Evolutionary conservation across 2,888 invertebrate genomes (phyloP), one percentile per base, ranked within the genome.

Genomic region (Eristalinus sepulchralis): DNA sequence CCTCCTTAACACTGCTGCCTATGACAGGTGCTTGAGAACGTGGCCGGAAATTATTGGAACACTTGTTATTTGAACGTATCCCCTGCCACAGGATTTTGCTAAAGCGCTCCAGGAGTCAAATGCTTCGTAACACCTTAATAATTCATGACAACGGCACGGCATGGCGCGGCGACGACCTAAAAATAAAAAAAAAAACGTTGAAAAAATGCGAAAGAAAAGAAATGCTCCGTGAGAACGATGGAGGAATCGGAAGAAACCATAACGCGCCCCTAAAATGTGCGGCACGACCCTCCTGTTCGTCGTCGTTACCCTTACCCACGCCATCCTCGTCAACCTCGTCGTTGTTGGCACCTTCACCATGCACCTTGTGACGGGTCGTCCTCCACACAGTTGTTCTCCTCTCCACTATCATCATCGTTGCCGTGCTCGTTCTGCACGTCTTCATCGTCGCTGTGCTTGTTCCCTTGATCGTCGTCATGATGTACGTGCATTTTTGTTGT

Each of bases 41-140:
- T 34, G 39, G 63, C 57, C 63, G 47, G 11, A 20, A 77, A 34
- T 62, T 36, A 57, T 17, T 64, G 70, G 39, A 63, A 39, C 22
- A 64, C 63, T 71, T 63, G 36, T 70, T 63, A 63, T 63, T 55
- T 70, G 55, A 71, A 63, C 24, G 22, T 55, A 17, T 20, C 17
- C 27, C 55, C 10, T 55, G 77, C n/a, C 6, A 17, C 17, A 70
- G 22, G 36, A 22, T 53, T 34, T 9, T n/a, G 17, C n/a, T 79
- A 71, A 70, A 53, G 75, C 33, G 39, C n/a, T 53, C 17, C n/a
- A 67, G 75, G 36, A 84, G 84, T 84, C 84, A 80, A 80, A 84
- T 80, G 80, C 71, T 80, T 80, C 84, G 70, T 84, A 80, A 79
- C 47, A 47, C 73, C 73, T 75, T 75, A 75, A 75, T 75, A 64